Conservation (phyloP, 2,888 invertebrate genomes). For the Saturnia japonica region DNA sequence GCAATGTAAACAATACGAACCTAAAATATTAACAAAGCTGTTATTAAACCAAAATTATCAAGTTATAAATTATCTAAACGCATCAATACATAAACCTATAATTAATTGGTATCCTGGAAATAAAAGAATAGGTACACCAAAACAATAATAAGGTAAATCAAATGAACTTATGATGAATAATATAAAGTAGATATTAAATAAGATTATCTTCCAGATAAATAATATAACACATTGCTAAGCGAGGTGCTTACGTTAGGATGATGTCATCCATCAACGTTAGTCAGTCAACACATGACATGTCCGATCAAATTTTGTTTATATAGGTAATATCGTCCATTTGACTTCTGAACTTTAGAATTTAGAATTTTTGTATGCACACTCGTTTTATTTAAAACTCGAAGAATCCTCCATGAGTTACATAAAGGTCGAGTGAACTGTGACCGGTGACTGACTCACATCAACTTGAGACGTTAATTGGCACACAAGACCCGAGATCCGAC, state of each 20-base stretch:
- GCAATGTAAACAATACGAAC: too few species aligned
- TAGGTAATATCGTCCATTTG: slow-evolving; percentile 29
- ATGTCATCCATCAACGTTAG: slow-evolving; percentile 58
- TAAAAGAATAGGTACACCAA: too few species aligned
- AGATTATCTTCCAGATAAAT: too few species aligned
- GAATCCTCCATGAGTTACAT: slow-evolving; percentile 13
- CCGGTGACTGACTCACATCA: slow-evolving; percentile 41
- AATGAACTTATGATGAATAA: too few species aligned
- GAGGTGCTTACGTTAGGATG: slow-evolving; percentile 41
- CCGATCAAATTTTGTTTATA: slow-evolving; percentile 32
- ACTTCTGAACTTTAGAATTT: not conserved
- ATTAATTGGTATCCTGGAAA: too few species aligned
- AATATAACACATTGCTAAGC: slow-evolving; percentile 39
- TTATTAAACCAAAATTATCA: too few species aligned
- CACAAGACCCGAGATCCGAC: slow-evolving; percentile 25
- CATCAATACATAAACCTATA: too few species aligned
- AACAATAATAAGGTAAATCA: too few species aligned
- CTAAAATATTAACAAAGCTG: too few species aligned
- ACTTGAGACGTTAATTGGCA: slow-evolving; percentile 31
- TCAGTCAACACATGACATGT: slow-evolving; percentile 38
- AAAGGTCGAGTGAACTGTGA: slow-evolving; percentile 24
- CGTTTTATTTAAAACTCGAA: not conserved
- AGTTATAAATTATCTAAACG: too few species aligned
- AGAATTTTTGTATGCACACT: not conserved
- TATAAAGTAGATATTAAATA: too few species aligned